Base-by-base conservation (phyloP, 1,140 invertebrate species). In the Zaprionus inermis region DNA sequence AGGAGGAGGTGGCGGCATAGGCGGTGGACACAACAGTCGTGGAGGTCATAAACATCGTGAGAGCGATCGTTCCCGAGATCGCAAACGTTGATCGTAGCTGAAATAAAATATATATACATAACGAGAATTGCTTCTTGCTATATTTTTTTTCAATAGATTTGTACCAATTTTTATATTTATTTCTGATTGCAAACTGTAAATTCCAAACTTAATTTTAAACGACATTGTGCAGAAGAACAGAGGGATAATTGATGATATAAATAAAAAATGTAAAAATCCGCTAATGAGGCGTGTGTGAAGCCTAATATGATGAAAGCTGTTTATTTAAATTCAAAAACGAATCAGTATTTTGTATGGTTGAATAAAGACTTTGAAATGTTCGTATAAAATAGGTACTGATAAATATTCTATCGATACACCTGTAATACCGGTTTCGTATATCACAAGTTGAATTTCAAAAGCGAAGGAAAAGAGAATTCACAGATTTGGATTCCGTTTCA, bases 1-100 rank as follows among this genome's bases (percentile, higher is more conserved):
- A 0, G 75, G 68, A 4, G 71, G 64, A 3, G 66, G 58, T 30
- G 66, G 52, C 1, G 68, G 70, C 0, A 28, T 57, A 0, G 67
- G 60, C 1, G 28, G 57, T 14, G 63, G 66, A 5, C 70, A 73
- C 55, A 65, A 66, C 24, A 89, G 76, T 51, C 85, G 84, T 0
- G 81, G 81, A 7, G 69, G 65, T 1, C 84, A 91, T 46, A 91
- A 91, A 56, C 82, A 89, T 57, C 76, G 91, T 12, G 84, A 92
- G 9, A 73, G 78, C 44, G 91, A 92, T 18, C 90, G 88, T 10
- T 85, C 85, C n/a, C 72, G 91, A 24, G 88, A 92, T 72, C 80
- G 91, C 18, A 92, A 92, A 56, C 88, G 91, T 52, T 92, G 78
- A 70, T 56, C 0, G 38, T 34, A 38, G 18, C 2, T 20, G 0